phyloP scores from a whole-genome alignment of 1,140 invertebrate genomes.

The Paraescarpia echinospica region DNA sequence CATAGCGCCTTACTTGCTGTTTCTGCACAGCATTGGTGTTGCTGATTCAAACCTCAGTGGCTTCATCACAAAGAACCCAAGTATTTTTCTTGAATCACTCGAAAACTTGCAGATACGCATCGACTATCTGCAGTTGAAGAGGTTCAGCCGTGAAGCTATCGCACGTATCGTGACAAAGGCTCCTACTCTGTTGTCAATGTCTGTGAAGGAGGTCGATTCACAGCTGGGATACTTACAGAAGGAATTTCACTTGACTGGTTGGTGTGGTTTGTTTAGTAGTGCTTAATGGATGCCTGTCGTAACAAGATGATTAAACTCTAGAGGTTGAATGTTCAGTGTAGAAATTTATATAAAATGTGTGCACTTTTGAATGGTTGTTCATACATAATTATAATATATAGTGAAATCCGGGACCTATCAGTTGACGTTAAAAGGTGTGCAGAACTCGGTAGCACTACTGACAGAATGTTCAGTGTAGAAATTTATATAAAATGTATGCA shows the following conservation, averaged over 20 bases:
- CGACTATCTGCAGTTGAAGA: slow-evolving; percentile 82
- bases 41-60: slow-evolving; percentile 67
- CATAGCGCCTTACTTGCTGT: slow-evolving; percentile 75
- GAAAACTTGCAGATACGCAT: slow-evolving; percentile 67
- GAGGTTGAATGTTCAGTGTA: background rate
- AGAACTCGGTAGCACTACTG: too few species aligned
- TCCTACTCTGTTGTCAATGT: slow-evolving; percentile 65
- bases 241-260: slow-evolving; percentile 67
- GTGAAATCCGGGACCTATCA: too few species aligned
- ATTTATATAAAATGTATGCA: too few species aligned
- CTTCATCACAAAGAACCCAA: slow-evolving; percentile 81
- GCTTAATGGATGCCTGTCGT: background rate
- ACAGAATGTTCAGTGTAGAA: too few species aligned
- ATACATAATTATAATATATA: too few species aligned
- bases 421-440: too few species aligned
- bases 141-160: slow-evolving; percentile 72
- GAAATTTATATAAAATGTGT: background rate
- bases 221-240: slow-evolving; percentile 82
- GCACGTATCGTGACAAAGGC: slow-evolving; percentile 70
- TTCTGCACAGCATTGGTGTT: slow-evolving; percentile 75
- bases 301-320: background rate
- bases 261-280: background rate
- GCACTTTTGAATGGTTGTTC: background rate
- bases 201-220: slow-evolving; percentile 73
- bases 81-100: slow-evolving; percentile 75